These are phyloP conservation scores for Bombus difficillimus DNA, from an alignment of 1,140 invertebrate genomes.

Conservation along the genomic window DNA sequence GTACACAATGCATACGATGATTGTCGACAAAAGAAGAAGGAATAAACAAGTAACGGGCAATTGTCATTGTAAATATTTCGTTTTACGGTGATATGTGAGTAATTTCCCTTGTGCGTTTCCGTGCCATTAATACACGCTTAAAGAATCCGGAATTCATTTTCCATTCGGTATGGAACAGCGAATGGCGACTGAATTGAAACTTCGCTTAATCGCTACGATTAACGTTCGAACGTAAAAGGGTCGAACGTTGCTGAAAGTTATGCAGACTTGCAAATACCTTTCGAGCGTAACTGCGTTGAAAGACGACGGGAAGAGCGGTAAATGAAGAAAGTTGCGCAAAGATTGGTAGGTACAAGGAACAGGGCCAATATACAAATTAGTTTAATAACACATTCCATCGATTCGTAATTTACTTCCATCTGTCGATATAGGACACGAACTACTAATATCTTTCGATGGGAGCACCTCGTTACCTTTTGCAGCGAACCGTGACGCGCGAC, in stretches of 20 bases:
- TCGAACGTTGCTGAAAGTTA: not conserved
- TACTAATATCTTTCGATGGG: not conserved
- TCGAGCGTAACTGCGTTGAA: not conserved
- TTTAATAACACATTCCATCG: not conserved
- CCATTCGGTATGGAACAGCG: no score
- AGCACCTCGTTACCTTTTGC: no score
- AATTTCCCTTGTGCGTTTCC: not conserved
- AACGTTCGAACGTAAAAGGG: constrained; percentile 24
- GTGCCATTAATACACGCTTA: not conserved
- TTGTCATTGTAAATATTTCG: not conserved
- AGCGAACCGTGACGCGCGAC: not conserved
- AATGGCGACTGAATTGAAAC: not conserved
- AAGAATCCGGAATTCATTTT: not conserved
- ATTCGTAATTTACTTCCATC: not conserved
- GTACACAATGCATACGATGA: not conserved
- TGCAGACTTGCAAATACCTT: not conserved
- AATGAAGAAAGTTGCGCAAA: not conserved
- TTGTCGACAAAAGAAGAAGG: no score
- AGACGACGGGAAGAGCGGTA: not conserved
- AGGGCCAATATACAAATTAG: not conserved
- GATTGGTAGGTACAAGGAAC: not conserved
- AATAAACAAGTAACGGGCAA: not conserved
- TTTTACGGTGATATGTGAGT: not conserved
- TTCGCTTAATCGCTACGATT: constrained; percentile 9
- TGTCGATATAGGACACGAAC: no score